phyloP scores from a whole-genome alignment of 1,140 invertebrate genomes.

The Anoplophora glabripennis region DNA sequence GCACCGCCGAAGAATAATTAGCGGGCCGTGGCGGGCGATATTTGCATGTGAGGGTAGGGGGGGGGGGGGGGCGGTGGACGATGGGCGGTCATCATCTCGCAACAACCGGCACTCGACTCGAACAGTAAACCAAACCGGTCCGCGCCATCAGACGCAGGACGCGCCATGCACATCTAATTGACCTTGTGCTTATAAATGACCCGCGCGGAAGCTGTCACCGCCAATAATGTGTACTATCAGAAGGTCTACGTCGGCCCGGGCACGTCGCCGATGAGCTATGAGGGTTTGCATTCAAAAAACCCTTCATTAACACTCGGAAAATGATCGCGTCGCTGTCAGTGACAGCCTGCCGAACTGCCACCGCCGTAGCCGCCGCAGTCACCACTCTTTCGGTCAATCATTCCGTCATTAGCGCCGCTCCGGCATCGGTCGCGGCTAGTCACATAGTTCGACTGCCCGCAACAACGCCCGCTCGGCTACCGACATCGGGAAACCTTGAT shows the following conservation, averaged over 20 bases:
- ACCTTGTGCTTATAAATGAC: constrained; percentile 46
- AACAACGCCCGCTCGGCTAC: constrained; percentile 7
- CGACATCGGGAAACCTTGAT: constrained; percentile 40
- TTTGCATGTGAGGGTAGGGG: constrained; percentile 27
- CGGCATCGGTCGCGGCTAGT: constrained; percentile 1
- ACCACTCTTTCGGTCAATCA: constrained; percentile 35
- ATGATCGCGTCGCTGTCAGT: constrained; percentile 43
- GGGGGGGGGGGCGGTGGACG: not conserved
- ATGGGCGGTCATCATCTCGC: constrained; percentile 1
- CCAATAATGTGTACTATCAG: constrained; percentile 45
- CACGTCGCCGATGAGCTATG: constrained; percentile 38
- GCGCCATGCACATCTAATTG: constrained; percentile 39
- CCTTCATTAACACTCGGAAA: constrained; percentile 46
- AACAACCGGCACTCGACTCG: constrained; percentile 12
- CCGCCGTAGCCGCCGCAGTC: not conserved
- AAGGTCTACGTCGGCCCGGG: constrained; percentile 26
- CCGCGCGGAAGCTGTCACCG: constrained; percentile 41
- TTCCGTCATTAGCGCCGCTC: constrained; percentile 33
- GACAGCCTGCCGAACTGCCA: constrained; percentile 26
- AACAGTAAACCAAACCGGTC: constrained; percentile 3
- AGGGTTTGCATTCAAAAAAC: constrained; percentile 41
- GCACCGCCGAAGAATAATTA: constrained; percentile 38
- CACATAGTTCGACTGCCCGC: constrained; percentile 15
- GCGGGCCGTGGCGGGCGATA: constrained; percentile 28
- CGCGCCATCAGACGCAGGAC: constrained; percentile 8